A percentile compares a stretch with the other conserved stretches of the same genome.
phyloP scores from a whole-genome alignment of 2,888 invertebrate genomes.

The Horisme vitalbata region DNA sequence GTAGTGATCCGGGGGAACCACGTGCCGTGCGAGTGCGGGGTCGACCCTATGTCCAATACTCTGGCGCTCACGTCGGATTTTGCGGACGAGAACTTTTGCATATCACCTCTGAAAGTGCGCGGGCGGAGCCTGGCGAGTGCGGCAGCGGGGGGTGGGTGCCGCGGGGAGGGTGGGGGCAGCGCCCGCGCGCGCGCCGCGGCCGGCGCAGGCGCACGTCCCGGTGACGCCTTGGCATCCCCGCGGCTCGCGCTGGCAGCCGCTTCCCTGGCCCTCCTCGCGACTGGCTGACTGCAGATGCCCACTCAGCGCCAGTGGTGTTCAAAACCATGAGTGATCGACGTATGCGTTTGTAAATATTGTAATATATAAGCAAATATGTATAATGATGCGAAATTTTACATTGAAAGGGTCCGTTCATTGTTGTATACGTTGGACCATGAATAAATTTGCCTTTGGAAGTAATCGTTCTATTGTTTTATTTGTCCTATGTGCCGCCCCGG shows the following conservation, averaged over 20 bases:
- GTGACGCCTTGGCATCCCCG: slow-evolving; percentile 58
- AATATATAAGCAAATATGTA: slow-evolving; percentile 69
- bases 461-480: slow-evolving; percentile 43
- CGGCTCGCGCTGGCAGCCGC: slow-evolving; percentile 57
- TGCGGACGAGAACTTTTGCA: slow-evolving; percentile 90
- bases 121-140: slow-evolving; percentile 87
- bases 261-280: slow-evolving; percentile 63
- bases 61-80: slow-evolving; percentile 87
- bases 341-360: slow-evolving; percentile 78
- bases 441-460: slow-evolving; percentile 79
- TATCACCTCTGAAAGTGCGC: slow-evolving; percentile 92
- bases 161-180: slow-evolving; percentile 63
- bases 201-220: slow-evolving; percentile 60
- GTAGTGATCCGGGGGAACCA: slow-evolving; percentile 90
- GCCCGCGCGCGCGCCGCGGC: slow-evolving; percentile 63
- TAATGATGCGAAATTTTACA: slow-evolving; percentile 77
- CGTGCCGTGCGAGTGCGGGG: slow-evolving; percentile 94
- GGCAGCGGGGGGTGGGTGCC: slow-evolving; percentile 47
- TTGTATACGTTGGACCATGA: slow-evolving; percentile 81
- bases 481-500: slow-evolving; percentile 21
- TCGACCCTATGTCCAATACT: slow-evolving; percentile 89
- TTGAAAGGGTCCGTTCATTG: slow-evolving; percentile 80
- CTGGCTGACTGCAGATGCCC: slow-evolving; percentile 53
- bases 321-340: slow-evolving; percentile 55
- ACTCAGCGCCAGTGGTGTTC: slow-evolving; percentile 69